phyloP scores from a whole-genome alignment of 2,113 vertebrate species.

The Pelodiscus sinensis region DNA sequence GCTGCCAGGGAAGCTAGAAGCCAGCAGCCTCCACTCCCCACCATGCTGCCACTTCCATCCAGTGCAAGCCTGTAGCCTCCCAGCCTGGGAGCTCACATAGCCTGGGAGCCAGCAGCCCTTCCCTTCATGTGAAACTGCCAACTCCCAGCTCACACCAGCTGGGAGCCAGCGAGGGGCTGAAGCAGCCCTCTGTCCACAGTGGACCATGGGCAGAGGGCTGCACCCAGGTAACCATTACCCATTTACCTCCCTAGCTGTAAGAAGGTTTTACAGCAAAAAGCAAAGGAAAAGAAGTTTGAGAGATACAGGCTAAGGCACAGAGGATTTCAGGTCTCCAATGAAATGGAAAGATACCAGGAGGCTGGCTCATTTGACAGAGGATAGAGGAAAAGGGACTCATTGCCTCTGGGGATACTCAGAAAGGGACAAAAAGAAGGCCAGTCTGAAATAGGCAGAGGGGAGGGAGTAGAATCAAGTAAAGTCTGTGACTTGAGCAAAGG shows the following conservation, averaged over 20 bases:
- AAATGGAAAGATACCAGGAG: background rate
- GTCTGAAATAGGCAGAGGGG: background rate
- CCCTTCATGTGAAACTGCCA: too few species aligned
- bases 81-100: too few species aligned
- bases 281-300: background rate
- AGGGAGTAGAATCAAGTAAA: background rate
- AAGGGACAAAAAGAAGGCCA: background rate
- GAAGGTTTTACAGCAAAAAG: background rate
- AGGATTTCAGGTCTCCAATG: constrained; percentile 18
- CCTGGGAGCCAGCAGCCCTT: too few species aligned
- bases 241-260: background rate
- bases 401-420: background rate
- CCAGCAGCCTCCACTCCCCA: too few species aligned
- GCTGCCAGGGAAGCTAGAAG: too few species aligned
- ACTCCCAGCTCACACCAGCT: too few species aligned
- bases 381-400: background rate
- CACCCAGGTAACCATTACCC: too few species aligned
- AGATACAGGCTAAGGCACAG: background rate
- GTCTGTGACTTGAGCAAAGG: background rate
- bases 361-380: background rate
- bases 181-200: too few species aligned
- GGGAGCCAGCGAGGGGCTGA: too few species aligned
- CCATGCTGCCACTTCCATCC: too few species aligned
- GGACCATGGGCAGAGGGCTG: too few species aligned
- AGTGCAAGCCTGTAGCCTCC: too few species aligned